Evolutionary conservation across 2,888 invertebrate species (phyloP).

Genomic region (Cheilosia pagana): DNA sequence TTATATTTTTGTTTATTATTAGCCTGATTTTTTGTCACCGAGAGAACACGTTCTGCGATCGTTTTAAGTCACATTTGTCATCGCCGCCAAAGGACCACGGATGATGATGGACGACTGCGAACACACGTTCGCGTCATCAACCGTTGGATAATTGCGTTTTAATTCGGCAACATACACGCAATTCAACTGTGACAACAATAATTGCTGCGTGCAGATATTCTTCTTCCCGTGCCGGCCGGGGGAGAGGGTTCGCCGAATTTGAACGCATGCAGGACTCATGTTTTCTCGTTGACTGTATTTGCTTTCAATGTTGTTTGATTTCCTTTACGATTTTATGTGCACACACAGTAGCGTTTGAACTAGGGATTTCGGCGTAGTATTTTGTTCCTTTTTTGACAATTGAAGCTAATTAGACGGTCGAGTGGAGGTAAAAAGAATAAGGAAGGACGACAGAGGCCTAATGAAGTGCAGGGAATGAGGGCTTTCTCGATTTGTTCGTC

Average conservation of each 20-base stretch:
- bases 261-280: slow-evolving; percentile 53
- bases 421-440: slow-evolving; percentile 47
- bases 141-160: slow-evolving; percentile 74
- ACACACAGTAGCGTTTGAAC: slow-evolving; percentile 36
- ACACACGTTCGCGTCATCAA: slow-evolving; percentile 49
- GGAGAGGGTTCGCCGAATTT: neutral
- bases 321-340: slow-evolving; percentile 47
- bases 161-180: slow-evolving; percentile 72
- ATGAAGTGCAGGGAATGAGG: slow-evolving; percentile 52
- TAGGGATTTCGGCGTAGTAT: slow-evolving; percentile 12
- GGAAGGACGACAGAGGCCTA: slow-evolving; percentile 56
- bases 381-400: slow-evolving; percentile 53
- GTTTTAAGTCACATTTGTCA: slow-evolving; percentile 72
- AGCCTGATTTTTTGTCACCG: slow-evolving; percentile 68
- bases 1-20: slow-evolving; percentile 73
- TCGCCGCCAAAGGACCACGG: slow-evolving; percentile 18
- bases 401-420: slow-evolving; percentile 71
- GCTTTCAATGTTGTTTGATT: slow-evolving; percentile 64
- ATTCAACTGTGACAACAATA: slow-evolving; percentile 60
- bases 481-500: slow-evolving; percentile 51
- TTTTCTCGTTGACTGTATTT: slow-evolving; percentile 49
- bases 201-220: slow-evolving; percentile 53
- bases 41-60: slow-evolving; percentile 55
- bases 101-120: neutral
- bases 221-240: neutral